phyloP scores from a whole-genome alignment of 2,797 vertebrate genomes.

The Silurus lanzhouensis region DNA sequence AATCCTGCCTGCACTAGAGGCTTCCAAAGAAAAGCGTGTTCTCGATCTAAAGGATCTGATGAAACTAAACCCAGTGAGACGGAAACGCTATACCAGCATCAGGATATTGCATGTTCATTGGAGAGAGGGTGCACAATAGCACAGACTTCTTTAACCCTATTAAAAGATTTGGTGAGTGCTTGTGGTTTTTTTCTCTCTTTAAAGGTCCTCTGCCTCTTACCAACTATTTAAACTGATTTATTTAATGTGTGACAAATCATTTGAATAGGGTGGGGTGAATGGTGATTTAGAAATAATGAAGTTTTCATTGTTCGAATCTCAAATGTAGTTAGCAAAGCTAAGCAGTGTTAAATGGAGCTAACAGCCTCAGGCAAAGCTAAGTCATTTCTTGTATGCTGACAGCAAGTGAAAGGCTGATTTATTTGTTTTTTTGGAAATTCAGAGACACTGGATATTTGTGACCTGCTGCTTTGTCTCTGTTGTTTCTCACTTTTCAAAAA shows the following conservation, averaged over 20 bases:
- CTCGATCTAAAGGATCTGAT: constrained; percentile 50
- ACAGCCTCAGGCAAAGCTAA: constrained; percentile 14
- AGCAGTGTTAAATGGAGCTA: background rate
- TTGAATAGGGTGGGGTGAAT: background rate
- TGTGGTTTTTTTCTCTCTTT: background rate
- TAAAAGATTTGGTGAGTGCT: constrained; percentile 28
- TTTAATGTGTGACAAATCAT: background rate
- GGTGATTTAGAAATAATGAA: background rate
- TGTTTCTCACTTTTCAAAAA: constrained; percentile 22
- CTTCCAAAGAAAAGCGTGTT: constrained; percentile 41
- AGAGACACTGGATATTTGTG: constrained; percentile 46
- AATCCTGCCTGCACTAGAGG: constrained; percentile 44
- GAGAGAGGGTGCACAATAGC: constrained; percentile 45
- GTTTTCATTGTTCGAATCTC: background rate
- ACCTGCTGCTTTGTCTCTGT: constrained; percentile 26
- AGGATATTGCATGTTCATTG: constrained; percentile 45
- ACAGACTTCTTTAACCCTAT: constrained; percentile 41
- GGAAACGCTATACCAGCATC: constrained; percentile 47
- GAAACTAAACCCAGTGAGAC: constrained; percentile 48
- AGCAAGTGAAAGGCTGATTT: constrained; percentile 36
- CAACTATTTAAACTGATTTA: constrained; percentile 9
- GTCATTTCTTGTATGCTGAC: constrained; percentile 26
- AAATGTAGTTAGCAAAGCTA: background rate
- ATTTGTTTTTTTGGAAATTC: constrained; percentile 27
- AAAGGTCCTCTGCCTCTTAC: background rate